phyloP scores from a whole-genome alignment of 2,113 vertebrate genomes.

The Hassar affinis region DNA sequence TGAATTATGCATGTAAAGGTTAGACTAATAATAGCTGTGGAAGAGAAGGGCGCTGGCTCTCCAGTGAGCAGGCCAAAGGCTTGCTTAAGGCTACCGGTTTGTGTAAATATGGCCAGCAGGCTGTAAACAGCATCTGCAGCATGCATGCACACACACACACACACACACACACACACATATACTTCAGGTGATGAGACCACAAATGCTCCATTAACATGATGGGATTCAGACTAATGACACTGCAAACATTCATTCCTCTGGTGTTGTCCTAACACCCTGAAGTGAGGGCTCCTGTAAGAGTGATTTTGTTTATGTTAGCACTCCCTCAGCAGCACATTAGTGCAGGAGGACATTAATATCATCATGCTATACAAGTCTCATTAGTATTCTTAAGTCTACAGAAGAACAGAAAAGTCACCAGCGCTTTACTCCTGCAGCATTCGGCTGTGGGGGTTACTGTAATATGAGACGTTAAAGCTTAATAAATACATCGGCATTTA shows the following conservation, averaged over 20 bases:
- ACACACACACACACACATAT: conserved; percentile 36
- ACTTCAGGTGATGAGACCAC: conserved; percentile 41
- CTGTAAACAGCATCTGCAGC: conserved; percentile 77
- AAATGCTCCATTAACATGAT: conserved; percentile 47
- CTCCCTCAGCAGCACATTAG: conserved; percentile 71
- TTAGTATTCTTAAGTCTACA: conserved; percentile 34
- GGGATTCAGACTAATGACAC: conserved; percentile 49
- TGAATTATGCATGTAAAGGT: conserved; percentile 65
- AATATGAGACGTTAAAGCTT: not conserved
- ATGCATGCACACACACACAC: conserved; percentile 34
- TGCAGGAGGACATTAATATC: conserved; percentile 44
- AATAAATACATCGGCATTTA: not conserved
- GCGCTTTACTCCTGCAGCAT: not conserved
- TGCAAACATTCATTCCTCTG: conserved; percentile 46
- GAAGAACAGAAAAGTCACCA: conserved; percentile 10
- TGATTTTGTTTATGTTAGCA: conserved; percentile 45
- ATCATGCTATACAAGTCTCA: conserved; percentile 40
- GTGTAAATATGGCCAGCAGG: conserved; percentile 89
- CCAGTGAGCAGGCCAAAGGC: conserved; percentile 48
- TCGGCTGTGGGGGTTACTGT: not conserved
- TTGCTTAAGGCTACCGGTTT: conserved; percentile 65
- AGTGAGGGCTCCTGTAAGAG: conserved; percentile 67
- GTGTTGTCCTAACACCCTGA: conserved; percentile 70
- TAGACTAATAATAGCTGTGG: conserved; percentile 73
- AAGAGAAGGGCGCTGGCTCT: conserved; percentile 48